A percentile compares a stretch with the other conserved stretches of the same genome.
Evolutionary conservation across 2,797 vertebrate species (phyloP).

Genomic region (Poliocrania exsul): DNA sequence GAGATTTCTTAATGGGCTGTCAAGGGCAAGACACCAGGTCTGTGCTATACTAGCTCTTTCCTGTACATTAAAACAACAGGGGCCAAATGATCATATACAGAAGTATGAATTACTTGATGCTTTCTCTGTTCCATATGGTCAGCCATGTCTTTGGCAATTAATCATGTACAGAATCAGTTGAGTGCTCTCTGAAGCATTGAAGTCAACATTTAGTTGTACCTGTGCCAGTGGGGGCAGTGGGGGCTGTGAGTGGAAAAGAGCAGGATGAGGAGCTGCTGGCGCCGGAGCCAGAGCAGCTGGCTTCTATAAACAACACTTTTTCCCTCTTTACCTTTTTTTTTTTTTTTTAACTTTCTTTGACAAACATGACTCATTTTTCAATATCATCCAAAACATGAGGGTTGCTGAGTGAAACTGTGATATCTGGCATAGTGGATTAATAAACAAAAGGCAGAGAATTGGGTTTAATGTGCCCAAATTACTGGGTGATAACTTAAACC

Average conservation of each 20-base stretch:
- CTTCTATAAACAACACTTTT: slow-evolving; percentile 80
- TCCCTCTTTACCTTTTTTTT: slow-evolving; percentile 27
- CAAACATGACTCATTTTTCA: slow-evolving; percentile 63
- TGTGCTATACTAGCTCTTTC: slow-evolving; percentile 80
- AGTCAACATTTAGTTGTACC: slow-evolving; percentile 80
- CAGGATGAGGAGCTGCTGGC: slow-evolving; percentile 76
- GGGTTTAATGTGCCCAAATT: slow-evolving; percentile 59
- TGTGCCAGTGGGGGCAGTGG: slow-evolving; percentile 78
- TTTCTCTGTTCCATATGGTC: slow-evolving; percentile 86
- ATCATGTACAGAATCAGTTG: slow-evolving; percentile 81
- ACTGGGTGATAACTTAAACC: slow-evolving; percentile 53
- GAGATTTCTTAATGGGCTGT: slow-evolving; percentile 87
- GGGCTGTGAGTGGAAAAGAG: slow-evolving; percentile 72
- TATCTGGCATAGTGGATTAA: slow-evolving; percentile 48
- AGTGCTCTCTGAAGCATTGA: slow-evolving; percentile 80
- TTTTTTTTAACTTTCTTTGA: slow-evolving; percentile 42
- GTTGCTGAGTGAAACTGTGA: slow-evolving; percentile 46
- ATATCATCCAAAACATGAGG: slow-evolving; percentile 47
- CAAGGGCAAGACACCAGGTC: slow-evolving; percentile 84
- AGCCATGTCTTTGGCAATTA: slow-evolving; percentile 84
- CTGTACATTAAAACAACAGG: slow-evolving; percentile 84
- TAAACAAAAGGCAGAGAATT: slow-evolving; percentile 62
- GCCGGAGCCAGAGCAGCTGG: slow-evolving; percentile 81
- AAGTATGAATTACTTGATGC: slow-evolving; percentile 85
- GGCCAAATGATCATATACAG: slow-evolving; percentile 80